Conservation (phyloP, 2,113 vertebrate genomes). For the Myanophis thanlyinensis region DNA sequence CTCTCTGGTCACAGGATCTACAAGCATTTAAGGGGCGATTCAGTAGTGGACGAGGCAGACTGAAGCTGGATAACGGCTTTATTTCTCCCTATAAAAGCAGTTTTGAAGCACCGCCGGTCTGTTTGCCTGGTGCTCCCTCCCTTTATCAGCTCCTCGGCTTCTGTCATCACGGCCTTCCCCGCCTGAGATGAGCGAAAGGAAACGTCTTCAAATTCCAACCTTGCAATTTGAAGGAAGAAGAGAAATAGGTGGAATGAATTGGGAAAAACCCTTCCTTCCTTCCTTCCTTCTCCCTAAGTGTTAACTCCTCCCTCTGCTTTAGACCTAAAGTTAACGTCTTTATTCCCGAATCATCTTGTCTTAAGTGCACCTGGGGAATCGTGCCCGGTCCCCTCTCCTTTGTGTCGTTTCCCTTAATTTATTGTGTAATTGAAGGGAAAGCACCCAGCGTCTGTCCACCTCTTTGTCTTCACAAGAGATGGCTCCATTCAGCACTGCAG, state of each 20-base stretch:
- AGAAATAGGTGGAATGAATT: constrained; percentile 28
- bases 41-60: neutral
- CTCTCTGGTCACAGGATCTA: neutral
- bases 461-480: constrained; percentile 32
- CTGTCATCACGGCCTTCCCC: constrained; percentile 9
- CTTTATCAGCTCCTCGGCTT: constrained; percentile 4
- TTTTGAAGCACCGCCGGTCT: neutral
- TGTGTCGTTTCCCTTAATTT: constrained; percentile 59
- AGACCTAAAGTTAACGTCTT: constrained; percentile 50
- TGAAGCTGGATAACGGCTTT: neutral
- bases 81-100: neutral
- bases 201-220: constrained; percentile 60
- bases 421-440: constrained; percentile 52
- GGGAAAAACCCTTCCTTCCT: constrained; percentile 51
- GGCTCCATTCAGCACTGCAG: constrained; percentile 56
- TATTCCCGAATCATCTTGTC: constrained; percentile 53
- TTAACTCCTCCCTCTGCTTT: constrained; percentile 35
- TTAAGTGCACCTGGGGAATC: constrained; percentile 41
- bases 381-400: constrained; percentile 21
- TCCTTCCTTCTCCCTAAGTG: constrained; percentile 50
- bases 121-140: neutral
- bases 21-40: neutral
- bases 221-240: constrained; percentile 56
- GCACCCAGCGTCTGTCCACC: constrained; percentile 13
- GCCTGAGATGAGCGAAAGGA: constrained; percentile 33